Percentiles rank a stretch among this genome's conserved stretches.
These are phyloP conservation scores for Coranthus polyacanthus DNA, from an alignment of 2,797 vertebrate genomes.

Conservation along the genomic window DNA sequence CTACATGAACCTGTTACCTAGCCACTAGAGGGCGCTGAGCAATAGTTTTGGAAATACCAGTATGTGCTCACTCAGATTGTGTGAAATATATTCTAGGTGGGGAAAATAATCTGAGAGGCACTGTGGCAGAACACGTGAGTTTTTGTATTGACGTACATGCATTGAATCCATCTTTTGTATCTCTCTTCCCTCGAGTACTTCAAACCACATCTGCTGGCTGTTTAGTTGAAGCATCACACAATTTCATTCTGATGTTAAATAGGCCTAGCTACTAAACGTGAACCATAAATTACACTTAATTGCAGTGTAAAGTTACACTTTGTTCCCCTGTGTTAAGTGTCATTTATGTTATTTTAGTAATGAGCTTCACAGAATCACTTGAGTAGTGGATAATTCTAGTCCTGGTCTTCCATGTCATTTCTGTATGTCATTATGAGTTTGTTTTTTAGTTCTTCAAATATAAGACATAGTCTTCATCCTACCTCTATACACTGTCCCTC, in stretches of 20 bases:
- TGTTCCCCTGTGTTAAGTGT: neutral
- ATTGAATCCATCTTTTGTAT: neutral
- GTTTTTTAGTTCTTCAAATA: slow-evolving; percentile 23
- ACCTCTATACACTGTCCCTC: slow-evolving; percentile 27
- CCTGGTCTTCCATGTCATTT: slow-evolving; percentile 3
- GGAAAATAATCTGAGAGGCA: too few species aligned
- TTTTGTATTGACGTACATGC: too few species aligned
- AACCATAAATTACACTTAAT: neutral
- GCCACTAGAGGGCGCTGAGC: too few species aligned
- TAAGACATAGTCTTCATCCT: slow-evolving; percentile 26
- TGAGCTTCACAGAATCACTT: neutral
- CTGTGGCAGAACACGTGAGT: too few species aligned
- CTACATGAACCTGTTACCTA: too few species aligned
- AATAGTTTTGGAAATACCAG: too few species aligned
- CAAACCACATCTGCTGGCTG: neutral
- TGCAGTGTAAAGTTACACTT: slow-evolving; percentile 7
- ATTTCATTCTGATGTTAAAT: slow-evolving; percentile 3
- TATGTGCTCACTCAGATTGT: too few species aligned
- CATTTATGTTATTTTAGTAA: neutral
- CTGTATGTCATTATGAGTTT: neutral
- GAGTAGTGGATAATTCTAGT: neutral
- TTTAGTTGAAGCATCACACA: neutral
- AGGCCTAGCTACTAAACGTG: neutral
- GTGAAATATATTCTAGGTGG: too few species aligned
- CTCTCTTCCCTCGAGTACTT: neutral